A percentile compares a stretch with the other conserved stretches of the same genome.
Evolutionary conservation across 2,797 vertebrate genomes (phyloP).

Genomic region (Coendou prehensilis): DNA sequence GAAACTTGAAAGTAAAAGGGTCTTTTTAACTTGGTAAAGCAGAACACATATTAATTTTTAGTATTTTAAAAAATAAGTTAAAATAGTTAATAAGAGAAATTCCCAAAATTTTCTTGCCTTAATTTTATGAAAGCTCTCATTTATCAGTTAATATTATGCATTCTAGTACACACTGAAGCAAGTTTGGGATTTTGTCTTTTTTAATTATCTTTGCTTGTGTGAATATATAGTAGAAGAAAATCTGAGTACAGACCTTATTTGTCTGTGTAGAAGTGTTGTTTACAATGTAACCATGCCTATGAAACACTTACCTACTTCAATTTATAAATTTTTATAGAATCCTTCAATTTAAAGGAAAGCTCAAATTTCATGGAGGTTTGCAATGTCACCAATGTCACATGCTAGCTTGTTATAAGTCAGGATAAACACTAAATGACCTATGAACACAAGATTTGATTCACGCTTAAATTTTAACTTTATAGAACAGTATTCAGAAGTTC

Average conservation of each 20-base stretch:
- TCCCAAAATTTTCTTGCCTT: neutral
- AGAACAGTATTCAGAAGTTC: neutral
- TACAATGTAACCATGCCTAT: neutral
- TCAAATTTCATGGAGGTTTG: neutral
- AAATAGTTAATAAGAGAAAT: neutral
- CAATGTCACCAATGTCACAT: neutral
- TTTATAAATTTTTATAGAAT: constrained; percentile 37
- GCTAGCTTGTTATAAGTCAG: neutral
- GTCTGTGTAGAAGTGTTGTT: neutral
- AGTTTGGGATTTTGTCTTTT: neutral
- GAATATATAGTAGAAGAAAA: neutral
- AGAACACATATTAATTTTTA: neutral
- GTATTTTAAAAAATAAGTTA: neutral
- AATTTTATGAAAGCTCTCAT: neutral
- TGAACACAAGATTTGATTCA: neutral
- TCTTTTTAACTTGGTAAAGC: neutral
- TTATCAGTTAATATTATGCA: neutral
- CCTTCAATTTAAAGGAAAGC: neutral
- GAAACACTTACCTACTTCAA: neutral
- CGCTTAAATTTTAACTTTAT: constrained; percentile 28
- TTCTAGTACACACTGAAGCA: neutral
- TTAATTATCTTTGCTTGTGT: neutral
- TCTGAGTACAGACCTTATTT: neutral
- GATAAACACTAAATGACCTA: neutral
- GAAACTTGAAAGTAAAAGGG: neutral